A percentile compares a stretch with the other conserved stretches of the same genome.
phyloP scores from a whole-genome alignment of 2,888 invertebrate genomes.

The Conomelus anceps region DNA sequence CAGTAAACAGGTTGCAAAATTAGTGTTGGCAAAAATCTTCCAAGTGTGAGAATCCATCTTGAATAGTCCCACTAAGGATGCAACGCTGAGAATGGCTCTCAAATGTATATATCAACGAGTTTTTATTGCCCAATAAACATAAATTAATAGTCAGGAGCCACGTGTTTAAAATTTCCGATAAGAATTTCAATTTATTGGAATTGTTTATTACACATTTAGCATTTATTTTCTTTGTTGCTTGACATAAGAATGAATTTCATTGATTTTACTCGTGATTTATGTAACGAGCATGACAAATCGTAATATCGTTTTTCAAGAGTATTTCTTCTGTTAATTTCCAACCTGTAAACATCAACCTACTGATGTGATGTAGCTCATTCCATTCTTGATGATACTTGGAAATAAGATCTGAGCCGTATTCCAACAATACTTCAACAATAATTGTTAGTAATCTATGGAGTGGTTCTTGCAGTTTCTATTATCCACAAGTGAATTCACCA shows the following conservation, averaged over 20 bases:
- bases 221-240: not conserved
- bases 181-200: not conserved
- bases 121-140: not conserved
- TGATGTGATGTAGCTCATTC: no score
- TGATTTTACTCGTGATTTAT: not conserved
- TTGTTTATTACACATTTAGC: not conserved
- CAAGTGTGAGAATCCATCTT: not conserved
- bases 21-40: not conserved
- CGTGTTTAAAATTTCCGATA: not conserved
- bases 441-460: no score
- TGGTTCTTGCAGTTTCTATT: no score
- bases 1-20: not conserved
- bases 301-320: no score
- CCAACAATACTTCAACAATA: no score
- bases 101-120: not conserved
- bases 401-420: no score
- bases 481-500: no score
- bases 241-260: not conserved
- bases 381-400: no score
- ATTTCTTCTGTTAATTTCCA: no score
- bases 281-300: no score
- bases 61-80: not conserved
- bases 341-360: no score
- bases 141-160: not conserved
- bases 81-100: not conserved